These are phyloP conservation scores for Capitella teleta DNA, from an alignment of 1,140 invertebrate genomes.

Conservation along the genomic window DNA sequence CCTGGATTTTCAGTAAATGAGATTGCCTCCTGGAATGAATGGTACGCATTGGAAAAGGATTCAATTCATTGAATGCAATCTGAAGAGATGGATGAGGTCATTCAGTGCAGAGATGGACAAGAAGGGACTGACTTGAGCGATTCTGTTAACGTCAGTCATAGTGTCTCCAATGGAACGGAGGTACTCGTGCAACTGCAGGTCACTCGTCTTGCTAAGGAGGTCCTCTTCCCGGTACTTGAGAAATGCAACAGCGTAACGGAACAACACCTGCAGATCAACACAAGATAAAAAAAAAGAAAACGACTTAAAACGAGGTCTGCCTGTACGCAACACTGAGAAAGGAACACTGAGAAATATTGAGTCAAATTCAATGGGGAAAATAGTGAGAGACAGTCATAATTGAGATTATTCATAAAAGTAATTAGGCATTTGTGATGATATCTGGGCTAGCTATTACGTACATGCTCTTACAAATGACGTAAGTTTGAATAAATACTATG, in stretches of 20 bases:
- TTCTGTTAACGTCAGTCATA: slow-evolving; percentile 35
- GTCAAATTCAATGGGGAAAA: no score
- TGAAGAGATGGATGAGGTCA: slow-evolving; percentile 25
- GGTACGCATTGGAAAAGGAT: slow-evolving; percentile 43
- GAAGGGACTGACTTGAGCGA: slow-evolving; percentile 26
- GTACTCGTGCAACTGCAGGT: slow-evolving; percentile 38
- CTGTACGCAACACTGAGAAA: no score
- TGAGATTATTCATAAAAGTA: no score
- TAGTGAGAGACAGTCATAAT: no score
- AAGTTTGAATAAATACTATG: not conserved
- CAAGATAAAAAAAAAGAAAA: not conserved
- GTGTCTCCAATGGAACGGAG: slow-evolving; percentile 41
- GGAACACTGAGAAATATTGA: not conserved
- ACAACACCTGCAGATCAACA: slow-evolving; percentile 40
- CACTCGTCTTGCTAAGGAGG: slow-evolving; percentile 36
- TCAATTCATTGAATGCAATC: slow-evolving; percentile 46
- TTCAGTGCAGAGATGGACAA: no score
- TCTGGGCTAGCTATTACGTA: no score
- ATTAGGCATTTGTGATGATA: no score
- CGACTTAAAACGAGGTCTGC: no score
- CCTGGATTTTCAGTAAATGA: slow-evolving; percentile 40
- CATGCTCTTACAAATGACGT: no score
- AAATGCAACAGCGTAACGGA: slow-evolving; percentile 49
- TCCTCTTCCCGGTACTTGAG: slow-evolving; percentile 46
- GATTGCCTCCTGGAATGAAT: slow-evolving; percentile 36